Base-by-base conservation (phyloP, 1,140 invertebrate species). In the Bombus waltoni region DNA sequence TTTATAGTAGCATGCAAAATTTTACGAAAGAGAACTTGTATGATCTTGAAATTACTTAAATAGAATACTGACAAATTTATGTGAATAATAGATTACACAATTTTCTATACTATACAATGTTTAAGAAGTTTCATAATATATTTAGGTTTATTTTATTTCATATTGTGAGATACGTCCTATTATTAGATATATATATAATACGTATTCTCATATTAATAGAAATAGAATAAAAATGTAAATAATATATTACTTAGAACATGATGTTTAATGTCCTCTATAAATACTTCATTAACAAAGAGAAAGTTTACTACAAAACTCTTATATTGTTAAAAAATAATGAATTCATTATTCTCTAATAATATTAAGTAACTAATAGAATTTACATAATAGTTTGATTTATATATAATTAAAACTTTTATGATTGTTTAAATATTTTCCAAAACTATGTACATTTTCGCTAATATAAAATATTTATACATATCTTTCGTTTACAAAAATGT, bases 121-220 rank as follows among this genome's bases (percentile, higher is more conserved):
- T 25, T 10, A 22, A 47, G 25, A 86, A 9, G 35, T 77, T 65
- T 53, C 18, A 77, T 72, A 62, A 75, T 5, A 68, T 44, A 82
- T 18, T 40, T 59, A 40, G 5, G 1, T 80, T 80, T 72, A 10
- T n/a, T 71, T 78, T 13, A 80, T 57, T 72, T 85, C 32, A 75
- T 8, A 85, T 35, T 32, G 32, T 15, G 32, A 88, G 66, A 59
- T 89, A 89, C 40, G 72, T 89, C 62, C 83, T 42, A 89, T 57
- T 42, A 89, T 80, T 40, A 35, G 32, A 57, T 68, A 72, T 18
- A 35, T 40, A 72, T 18, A 35, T 40, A 72, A 74, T 89, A 87
- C 76, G 66, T 77, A 89, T 83, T 59, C 79, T 83, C 68, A 25
- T 57, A 11, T 68, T 76, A 89, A 40, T 38, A 4, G 32, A 10